Base-by-base conservation (phyloP, 2,113 vertebrate species). In the Gasterosteus aculeatus region DNA sequence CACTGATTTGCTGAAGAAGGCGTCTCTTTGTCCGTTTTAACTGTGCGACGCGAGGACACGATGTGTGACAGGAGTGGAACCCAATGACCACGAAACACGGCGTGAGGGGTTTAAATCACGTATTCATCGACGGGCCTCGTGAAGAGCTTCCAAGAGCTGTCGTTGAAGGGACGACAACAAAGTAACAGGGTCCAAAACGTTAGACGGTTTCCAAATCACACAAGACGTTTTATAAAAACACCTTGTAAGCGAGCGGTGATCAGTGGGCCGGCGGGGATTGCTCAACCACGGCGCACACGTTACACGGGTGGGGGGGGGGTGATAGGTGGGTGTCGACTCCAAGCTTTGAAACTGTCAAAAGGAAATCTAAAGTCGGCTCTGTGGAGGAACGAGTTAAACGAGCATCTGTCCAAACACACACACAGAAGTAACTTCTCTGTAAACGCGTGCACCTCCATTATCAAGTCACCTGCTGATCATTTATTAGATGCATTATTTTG, bases 281-380 rank as follows among this genome's bases (percentile, higher is more conserved):
- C 57, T 60, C 42, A 60, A 71, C 16, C 3, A 41, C n/a, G 22
- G 39, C 46, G 22, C 26, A 18, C 10, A 26, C 31, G 16, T 72
- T 49, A 60, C 57, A 60, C 14, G 51, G 44, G 18, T 12, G 57
- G 3, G 7, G 31, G 7, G 16, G 15, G 14, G 3, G n/a, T 4
- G 19, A 44, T 54, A 33, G 51, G 19, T 58, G 19, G 53, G 41
- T 19, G 51, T 46, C 18, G 35, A 72, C 31, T 49, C 12, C 38
- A 18, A 74, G 39, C 72, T 74, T 46, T 74, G 61, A 65, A 41
- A 74, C 71, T 1, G 14, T 39, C 33, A 56, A 29, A 39, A 54
- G 2, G 35, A 5, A 39, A 12, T 19, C 3, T 39, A 54, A 51
- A 22, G 49, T 22, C 15, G 54, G 49, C 8, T 5, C 8, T 54